Conservation (phyloP, 1,140 invertebrate species). For the Drosophila cardini region DNA sequence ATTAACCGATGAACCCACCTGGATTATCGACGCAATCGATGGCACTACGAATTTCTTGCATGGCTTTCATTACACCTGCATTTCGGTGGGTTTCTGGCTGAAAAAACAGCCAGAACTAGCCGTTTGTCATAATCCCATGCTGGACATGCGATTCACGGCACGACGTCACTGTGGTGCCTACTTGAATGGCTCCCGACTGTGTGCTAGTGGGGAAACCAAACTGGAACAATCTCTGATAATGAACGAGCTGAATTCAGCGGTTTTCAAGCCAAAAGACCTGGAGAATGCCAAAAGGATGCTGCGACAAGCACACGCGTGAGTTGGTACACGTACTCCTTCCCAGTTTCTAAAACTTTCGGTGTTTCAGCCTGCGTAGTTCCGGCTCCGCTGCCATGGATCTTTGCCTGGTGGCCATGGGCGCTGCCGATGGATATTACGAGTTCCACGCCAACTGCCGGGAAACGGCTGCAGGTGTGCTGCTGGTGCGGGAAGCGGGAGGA, state of each 20-base stretch:
- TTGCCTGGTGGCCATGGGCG: slow-evolving; percentile 94
- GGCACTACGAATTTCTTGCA: slow-evolving; percentile 96
- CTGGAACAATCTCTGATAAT: slow-evolving; percentile 1
- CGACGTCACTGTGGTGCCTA: slow-evolving; percentile 26
- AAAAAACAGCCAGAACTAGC: slow-evolving; percentile 89
- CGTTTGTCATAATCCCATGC: slow-evolving; percentile 94
- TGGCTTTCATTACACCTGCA: slow-evolving; percentile 90
- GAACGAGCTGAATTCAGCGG: slow-evolving; percentile 6
- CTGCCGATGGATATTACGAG: slow-evolving; percentile 94
- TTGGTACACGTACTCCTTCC: not conserved
- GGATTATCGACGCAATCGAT: slow-evolving; percentile 97
- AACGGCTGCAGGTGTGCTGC: slow-evolving; percentile 93
- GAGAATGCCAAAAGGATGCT: not conserved
- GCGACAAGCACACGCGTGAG: slow-evolving; percentile 11
- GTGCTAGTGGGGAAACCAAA: slow-evolving; percentile 15
- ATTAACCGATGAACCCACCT: slow-evolving; percentile 95
- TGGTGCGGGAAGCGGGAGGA: slow-evolving; percentile 96
- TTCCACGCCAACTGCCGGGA: slow-evolving; percentile 96
- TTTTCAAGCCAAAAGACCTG: slow-evolving; percentile 1
- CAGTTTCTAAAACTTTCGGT: not conserved
- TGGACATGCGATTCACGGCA: slow-evolving; percentile 87
- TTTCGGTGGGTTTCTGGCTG: slow-evolving; percentile 90
- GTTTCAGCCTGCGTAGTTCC: slow-evolving; percentile 88
- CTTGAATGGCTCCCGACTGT: slow-evolving; percentile 5
- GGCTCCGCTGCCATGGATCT: slow-evolving; percentile 97